Evolutionary conservation across 37 sponge, comb jelly and placozoan species (phyloP).

Genomic region (Lycopodina hypogea): DNA sequence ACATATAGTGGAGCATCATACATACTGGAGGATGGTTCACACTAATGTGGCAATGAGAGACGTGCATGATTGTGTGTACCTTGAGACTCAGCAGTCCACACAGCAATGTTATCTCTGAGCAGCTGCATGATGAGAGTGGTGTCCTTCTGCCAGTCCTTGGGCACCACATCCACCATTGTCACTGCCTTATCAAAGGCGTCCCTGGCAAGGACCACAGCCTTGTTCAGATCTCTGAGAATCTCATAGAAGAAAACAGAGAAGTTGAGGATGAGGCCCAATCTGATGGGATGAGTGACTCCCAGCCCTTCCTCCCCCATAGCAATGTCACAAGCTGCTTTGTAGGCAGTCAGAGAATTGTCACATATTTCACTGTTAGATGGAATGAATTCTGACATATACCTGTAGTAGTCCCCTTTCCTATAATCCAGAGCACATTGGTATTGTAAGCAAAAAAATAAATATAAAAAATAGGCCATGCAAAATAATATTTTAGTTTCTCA

Average conservation of each 20-base stretch:
- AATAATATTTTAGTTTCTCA: too few species aligned
- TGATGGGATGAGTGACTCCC: slow-evolving; percentile 85
- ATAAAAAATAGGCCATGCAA: too few species aligned
- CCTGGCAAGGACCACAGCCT: slow-evolving; percentile 15
- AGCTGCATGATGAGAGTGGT: slow-evolving; percentile 96
- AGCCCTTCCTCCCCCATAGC: slow-evolving; percentile 59
- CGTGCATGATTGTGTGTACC: too few species aligned
- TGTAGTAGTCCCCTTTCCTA: slow-evolving; percentile 95
- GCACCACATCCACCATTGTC: slow-evolving; percentile 62
- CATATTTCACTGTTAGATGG: background rate
- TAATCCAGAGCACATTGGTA: too few species aligned
- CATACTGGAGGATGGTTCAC: too few species aligned
- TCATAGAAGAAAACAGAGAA: slow-evolving; percentile 98
- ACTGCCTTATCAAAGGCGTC: slow-evolving; percentile 89
- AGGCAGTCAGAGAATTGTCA: slow-evolving; percentile 39
- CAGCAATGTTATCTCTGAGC: slow-evolving; percentile 84
- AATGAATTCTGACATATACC: slow-evolving; percentile 83
- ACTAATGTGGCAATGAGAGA: too few species aligned
- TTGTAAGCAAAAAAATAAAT: background rate
- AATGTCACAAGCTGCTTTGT: slow-evolving; percentile 67
- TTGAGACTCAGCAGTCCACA: slow-evolving; percentile 41
- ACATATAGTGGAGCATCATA: too few species aligned
- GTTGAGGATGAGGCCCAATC: slow-evolving; percentile 91
- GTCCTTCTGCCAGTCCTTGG: slow-evolving; percentile 87
- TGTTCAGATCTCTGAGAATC: slow-evolving; percentile 22